Percentiles rank a stretch among this genome's conserved stretches.
Evolutionary conservation across 2,113 vertebrate genomes (phyloP).

Genomic region (Leptosomus discolor): DNA sequence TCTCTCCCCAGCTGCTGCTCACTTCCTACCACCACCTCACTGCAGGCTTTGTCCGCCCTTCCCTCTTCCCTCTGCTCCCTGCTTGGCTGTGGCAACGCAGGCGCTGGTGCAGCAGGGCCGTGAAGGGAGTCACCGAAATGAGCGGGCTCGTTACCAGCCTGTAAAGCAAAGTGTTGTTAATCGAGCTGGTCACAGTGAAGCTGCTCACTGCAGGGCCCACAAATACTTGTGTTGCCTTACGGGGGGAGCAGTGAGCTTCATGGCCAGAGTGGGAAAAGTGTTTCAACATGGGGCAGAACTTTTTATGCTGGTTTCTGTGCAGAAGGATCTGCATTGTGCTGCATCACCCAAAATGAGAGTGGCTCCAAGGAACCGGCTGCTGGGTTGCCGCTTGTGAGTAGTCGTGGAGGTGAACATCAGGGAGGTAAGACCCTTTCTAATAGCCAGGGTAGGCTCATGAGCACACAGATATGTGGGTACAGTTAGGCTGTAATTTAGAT

Average conservation of each 20-base stretch:
- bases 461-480: neutral
- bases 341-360: neutral
- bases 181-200: no score
- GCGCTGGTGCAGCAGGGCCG: neutral
- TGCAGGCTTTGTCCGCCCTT: neutral
- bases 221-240: neutral
- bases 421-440: neutral
- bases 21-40: neutral
- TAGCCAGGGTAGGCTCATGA: neutral
- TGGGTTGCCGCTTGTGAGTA: neutral
- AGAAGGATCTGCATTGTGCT: neutral
- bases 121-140: accelerated
- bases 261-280: neutral
- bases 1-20: neutral
- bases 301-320: neutral
- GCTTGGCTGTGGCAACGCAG: accelerated
- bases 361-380: accelerated
- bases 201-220: neutral
- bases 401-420: neutral
- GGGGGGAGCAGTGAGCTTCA: neutral
- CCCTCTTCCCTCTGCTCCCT: neutral
- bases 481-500: neutral
- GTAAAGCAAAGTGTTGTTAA: neutral
- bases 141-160: accelerated
- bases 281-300: no score